phyloP scores from a whole-genome alignment of 92 coral and sea anemone species.

The Phenganax subtilis region DNA sequence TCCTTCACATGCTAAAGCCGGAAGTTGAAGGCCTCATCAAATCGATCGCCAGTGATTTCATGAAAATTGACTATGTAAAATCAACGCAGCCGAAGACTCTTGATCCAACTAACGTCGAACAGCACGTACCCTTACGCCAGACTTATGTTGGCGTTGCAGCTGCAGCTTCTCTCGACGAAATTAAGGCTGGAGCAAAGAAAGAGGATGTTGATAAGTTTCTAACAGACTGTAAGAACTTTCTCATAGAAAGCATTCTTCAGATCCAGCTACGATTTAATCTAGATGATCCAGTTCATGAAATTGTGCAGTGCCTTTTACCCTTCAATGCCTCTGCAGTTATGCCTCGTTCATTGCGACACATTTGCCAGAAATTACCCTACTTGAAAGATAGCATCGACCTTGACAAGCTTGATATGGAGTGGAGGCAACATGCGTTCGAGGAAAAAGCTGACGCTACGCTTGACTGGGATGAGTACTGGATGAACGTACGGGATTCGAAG shows the following conservation, averaged over 20 bases:
- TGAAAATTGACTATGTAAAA: no score
- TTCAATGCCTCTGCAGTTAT: neutral
- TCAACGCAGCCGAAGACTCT: no score
- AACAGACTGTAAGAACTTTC: conserved; percentile 13
- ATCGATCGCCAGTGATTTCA: conserved; percentile 7
- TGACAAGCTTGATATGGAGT: conserved; percentile 17
- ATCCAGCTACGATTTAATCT: conserved; percentile 9
- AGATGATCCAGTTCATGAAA: neutral
- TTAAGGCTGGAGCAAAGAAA: neutral
- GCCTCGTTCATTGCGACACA: conserved; percentile 18
- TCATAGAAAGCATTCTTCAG: conserved; percentile 25
- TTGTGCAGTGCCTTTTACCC: conserved; percentile 16
- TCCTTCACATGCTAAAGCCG: conserved; percentile 45
- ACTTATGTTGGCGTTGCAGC: conserved; percentile 17
- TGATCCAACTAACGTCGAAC: neutral
- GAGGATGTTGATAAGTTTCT: conserved; percentile 21
- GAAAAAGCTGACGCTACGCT: neutral
- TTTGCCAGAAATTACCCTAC: conserved; percentile 21
- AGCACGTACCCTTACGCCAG: conserved; percentile 25
- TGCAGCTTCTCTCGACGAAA: conserved; percentile 16
- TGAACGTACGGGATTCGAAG: conserved; percentile 6
- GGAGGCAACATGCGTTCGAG: conserved; percentile 9
- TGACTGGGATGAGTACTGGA: conserved; percentile 16
- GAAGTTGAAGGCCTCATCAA: conserved; percentile 11
- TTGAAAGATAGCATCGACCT: conserved; percentile 16